phyloP scores from a whole-genome alignment of 2,113 vertebrate species.

The Cercopithecus mona region DNA sequence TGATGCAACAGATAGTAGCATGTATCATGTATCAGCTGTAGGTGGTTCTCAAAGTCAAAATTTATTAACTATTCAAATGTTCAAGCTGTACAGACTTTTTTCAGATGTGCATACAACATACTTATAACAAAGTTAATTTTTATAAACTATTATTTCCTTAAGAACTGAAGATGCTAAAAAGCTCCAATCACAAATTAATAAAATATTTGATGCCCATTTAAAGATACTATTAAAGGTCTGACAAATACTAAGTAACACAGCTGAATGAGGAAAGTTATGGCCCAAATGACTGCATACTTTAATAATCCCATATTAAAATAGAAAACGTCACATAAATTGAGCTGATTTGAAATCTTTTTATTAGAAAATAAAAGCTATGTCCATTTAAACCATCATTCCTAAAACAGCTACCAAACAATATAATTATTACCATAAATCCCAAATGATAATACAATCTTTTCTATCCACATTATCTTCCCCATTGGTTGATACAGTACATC shows the following conservation, averaged over 20 bases:
- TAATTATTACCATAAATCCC: slow-evolving; percentile 33
- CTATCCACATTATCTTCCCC: not conserved
- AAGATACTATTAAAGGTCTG: slow-evolving; percentile 5
- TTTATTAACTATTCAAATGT: slow-evolving; percentile 76
- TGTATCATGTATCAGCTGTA: slow-evolving; percentile 46
- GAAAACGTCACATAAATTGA: slow-evolving; percentile 45
- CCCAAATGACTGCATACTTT: not conserved
- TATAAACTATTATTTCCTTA: slow-evolving; percentile 75
- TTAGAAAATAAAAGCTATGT: slow-evolving; percentile 51
- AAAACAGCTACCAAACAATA: slow-evolving; percentile 33
- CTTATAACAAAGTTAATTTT: slow-evolving; percentile 71
- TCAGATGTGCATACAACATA: slow-evolving; percentile 74
- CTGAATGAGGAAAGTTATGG: not conserved
- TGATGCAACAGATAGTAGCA: slow-evolving; percentile 40
- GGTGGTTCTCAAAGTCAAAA: slow-evolving; percentile 34
- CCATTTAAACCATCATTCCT: slow-evolving; percentile 48
- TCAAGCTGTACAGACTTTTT: slow-evolving; percentile 67
- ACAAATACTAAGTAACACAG: slow-evolving; percentile 40
- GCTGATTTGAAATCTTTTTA: slow-evolving; percentile 57
- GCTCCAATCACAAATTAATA: slow-evolving; percentile 46
- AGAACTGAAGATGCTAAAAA: slow-evolving; percentile 69
- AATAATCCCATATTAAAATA: slow-evolving; percentile 41
- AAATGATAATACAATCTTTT: slow-evolving; percentile 5
- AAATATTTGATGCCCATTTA: slow-evolving; percentile 49
- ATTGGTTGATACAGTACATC: not conserved